Evolutionary conservation across 92 coral and sea anemone genomes (phyloP).

Genomic region (Actinostola sp.): DNA sequence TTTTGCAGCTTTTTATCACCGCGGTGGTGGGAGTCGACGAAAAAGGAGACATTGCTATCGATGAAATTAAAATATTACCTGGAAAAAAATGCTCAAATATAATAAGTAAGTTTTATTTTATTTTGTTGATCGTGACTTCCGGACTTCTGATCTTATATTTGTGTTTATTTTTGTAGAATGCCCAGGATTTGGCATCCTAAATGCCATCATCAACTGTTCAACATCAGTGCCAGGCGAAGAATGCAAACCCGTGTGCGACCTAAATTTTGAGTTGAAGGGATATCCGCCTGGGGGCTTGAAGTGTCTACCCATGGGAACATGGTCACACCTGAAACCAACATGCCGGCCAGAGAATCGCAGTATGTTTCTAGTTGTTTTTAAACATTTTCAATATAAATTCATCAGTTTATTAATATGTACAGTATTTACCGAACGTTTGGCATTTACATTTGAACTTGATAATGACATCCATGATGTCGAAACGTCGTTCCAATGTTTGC

Average conservation of each 20-base stretch:
- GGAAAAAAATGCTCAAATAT: neutral
- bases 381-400: neutral
- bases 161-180: slow-evolving; percentile 18
- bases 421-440: no score
- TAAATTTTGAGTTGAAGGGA: neutral
- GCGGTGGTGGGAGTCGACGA: slow-evolving; percentile 14
- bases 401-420: no score
- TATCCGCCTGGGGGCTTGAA: neutral
- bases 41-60: slow-evolving; percentile 40
- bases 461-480: no score
- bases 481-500: no score
- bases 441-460: no score
- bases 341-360: neutral
- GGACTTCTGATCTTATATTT: no score
- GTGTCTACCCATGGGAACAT: slow-evolving; percentile 34
- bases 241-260: neutral
- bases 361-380: neutral
- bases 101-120: slow-evolving; percentile 3
- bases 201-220: neutral
- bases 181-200: slow-evolving; percentile 7
- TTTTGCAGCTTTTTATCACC: slow-evolving; percentile 7
- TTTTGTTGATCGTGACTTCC: no score
- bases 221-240: neutral
- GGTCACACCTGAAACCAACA: slow-evolving; percentile 6
- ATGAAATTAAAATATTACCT: neutral